Conservation (phyloP, 2,797 vertebrate genomes). For the Capromys pilorides region DNA sequence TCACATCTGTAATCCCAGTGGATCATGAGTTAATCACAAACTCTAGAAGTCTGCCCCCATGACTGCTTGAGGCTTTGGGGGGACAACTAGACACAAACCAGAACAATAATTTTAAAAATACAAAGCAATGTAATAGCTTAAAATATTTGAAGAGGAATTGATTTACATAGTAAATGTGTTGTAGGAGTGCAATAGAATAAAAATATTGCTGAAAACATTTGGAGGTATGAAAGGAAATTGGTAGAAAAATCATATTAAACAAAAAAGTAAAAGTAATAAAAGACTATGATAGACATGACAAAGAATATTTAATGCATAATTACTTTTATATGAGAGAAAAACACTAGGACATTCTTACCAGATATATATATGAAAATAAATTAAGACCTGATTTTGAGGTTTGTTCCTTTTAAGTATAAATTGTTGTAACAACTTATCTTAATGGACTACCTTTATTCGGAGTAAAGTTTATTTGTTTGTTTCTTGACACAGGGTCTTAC, state of each 20-base stretch:
- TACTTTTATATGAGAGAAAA: not conserved
- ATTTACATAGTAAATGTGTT: not conserved
- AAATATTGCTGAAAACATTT: not conserved
- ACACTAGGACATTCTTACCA: not conserved
- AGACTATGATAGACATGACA: not conserved
- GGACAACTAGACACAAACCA: too few relatives aligned
- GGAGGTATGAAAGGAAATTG: not conserved
- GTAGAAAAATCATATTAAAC: not conserved
- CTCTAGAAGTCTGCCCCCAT: too few relatives aligned
- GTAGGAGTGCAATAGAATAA: not conserved
- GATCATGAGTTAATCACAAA: too few relatives aligned
- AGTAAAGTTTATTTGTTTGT: not conserved
- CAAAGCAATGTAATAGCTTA: not conserved
- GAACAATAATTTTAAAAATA: not conserved
- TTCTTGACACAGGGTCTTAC: not conserved
- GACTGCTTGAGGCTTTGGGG: too few relatives aligned
- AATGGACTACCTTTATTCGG: not conserved
- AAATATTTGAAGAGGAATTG: not conserved
- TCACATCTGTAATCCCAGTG: too few relatives aligned
- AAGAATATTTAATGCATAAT: not conserved
- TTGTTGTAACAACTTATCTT: not conserved
- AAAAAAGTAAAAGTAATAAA: not conserved
- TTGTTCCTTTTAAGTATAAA: not conserved
- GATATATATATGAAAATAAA: slow-evolving; percentile 1
- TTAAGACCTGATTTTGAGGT: not conserved